Conservation (phyloP, 1,140 invertebrate genomes). For the honey bee (Apis mellifera) region Amel_HAv3.1 CM009941.2:1695001-1695500, state of each 20-base stretch:
- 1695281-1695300: too few relatives aligned
- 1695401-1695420: slow-evolving; percentile 70
- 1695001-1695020: slow-evolving; percentile 32
- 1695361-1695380: slow-evolving; percentile 35
- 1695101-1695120: too few relatives aligned
- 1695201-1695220: too few relatives aligned
- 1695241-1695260: too few relatives aligned
- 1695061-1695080: not conserved
- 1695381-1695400: slow-evolving; percentile 65
- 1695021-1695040: slow-evolving; percentile 66
- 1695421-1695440: slow-evolving; percentile 68
- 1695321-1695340: too few relatives aligned
- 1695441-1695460: slow-evolving; percentile 41
- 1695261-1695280: too few relatives aligned
- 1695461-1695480: slow-evolving; percentile 49
- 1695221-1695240: too few relatives aligned
- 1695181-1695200: not conserved
- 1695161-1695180: not conserved
- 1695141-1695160: not conserved
- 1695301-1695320: too few relatives aligned
- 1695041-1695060: slow-evolving; percentile 42
- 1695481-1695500: slow-evolving; percentile 18
- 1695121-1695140: too few relatives aligned
- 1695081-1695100: too few relatives aligned
- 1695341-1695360: too few relatives aligned